phyloP scores from a whole-genome alignment of 1,140 invertebrate genomes.

The Phymorhynchus buccinoides region DNA sequence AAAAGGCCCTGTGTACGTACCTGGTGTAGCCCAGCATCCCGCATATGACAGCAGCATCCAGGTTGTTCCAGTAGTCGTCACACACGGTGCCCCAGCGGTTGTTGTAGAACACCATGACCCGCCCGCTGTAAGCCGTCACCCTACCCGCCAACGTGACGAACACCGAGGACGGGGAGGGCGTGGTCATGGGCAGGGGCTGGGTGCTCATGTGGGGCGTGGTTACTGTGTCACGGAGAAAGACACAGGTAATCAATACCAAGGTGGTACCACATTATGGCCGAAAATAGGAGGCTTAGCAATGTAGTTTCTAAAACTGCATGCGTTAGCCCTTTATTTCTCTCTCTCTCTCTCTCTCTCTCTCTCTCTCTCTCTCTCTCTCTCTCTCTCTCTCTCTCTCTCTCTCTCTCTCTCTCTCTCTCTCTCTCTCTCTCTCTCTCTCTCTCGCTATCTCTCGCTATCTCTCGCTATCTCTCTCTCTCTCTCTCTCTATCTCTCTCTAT shows the following conservation, averaged over 20 bases:
- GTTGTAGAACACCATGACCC: slow-evolving; percentile 81
- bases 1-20: slow-evolving; percentile 24
- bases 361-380: not conserved
- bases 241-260: no score
- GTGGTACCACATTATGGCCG: no score
- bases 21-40: slow-evolving; percentile 38
- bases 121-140: slow-evolving; percentile 80
- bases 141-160: slow-evolving; percentile 69
- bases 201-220: not conserved
- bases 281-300: no score
- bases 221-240: no score
- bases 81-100: slow-evolving; percentile 43
- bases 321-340: not conserved
- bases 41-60: slow-evolving; percentile 34
- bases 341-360: not conserved
- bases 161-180: slow-evolving; percentile 33
- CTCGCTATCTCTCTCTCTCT: no score
- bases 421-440: no score
- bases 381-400: slow-evolving; percentile 2
- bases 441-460: no score
- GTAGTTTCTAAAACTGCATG: no score
- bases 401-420: slow-evolving; percentile 19
- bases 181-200: not conserved
- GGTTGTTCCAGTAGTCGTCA: slow-evolving; percentile 27
- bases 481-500: no score